These are phyloP conservation scores for Thryonomys swinderianus DNA, from an alignment of 2,113 vertebrate genomes.

Conservation along the genomic window DNA sequence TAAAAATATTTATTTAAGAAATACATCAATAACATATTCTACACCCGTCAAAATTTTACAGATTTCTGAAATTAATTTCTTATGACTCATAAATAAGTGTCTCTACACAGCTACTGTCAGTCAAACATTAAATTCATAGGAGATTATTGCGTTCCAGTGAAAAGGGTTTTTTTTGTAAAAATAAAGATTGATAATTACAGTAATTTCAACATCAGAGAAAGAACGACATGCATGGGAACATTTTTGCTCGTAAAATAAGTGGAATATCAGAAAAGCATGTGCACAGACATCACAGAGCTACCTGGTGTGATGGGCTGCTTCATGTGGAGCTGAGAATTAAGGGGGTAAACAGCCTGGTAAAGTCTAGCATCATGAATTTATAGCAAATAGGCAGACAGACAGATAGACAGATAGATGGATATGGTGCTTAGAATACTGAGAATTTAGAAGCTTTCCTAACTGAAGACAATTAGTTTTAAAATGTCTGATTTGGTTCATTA, in stretches of 20 bases:
- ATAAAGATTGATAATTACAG: constrained; percentile 65
- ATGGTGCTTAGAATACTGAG: neutral
- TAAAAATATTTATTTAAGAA: neutral
- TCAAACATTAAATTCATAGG: constrained; percentile 54
- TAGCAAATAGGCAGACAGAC: no score
- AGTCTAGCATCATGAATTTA: neutral
- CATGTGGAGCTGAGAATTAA: neutral
- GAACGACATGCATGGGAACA: constrained; percentile 56
- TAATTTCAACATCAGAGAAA: constrained; percentile 68
- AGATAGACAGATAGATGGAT: no score
- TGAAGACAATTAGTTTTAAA: neutral
- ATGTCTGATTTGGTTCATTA: neutral
- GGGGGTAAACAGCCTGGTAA: no score
- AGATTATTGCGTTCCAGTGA: constrained; percentile 59
- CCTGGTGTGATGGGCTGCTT: neutral
- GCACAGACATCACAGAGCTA: neutral
- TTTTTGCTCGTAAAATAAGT: constrained; percentile 41
- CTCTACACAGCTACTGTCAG: constrained; percentile 59
- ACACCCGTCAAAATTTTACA: constrained; percentile 17
- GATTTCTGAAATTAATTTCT: constrained; percentile 44
- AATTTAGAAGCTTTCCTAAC: neutral
- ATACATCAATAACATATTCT: neutral
- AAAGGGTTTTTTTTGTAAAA: neutral
- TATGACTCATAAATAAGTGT: constrained; percentile 48
- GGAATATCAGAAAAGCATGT: constrained; percentile 41